Percentiles rank a stretch among this genome's conserved stretches.
Conservation (phyloP, 1,140 invertebrate species). For the Apis florea region DNA sequence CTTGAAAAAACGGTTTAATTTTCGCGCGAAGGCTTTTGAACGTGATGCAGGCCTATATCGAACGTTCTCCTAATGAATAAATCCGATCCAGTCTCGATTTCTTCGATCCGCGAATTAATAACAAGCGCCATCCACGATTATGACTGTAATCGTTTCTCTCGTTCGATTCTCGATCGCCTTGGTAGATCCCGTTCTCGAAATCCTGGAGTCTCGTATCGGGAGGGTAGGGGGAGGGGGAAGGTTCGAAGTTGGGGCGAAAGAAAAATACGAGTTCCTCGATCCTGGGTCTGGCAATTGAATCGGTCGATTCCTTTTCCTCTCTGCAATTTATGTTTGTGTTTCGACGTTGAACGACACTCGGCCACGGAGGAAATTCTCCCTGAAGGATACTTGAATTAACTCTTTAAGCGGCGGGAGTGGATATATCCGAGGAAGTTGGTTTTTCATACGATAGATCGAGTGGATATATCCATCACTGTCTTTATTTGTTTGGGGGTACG, state of each 20-base stretch:
- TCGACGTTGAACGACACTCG: slow-evolving; percentile 29
- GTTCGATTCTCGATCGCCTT: background rate
- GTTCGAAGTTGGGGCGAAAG: background rate
- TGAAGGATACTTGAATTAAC: slow-evolving; percentile 36
- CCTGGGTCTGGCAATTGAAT: background rate
- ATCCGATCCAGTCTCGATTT: background rate
- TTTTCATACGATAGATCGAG: slow-evolving; percentile 31
- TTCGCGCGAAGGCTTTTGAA: background rate
- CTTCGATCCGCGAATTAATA: background rate
- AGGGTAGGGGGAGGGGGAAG: background rate
- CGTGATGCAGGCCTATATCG: too few relatives aligned
- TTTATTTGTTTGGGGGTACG: slow-evolving; percentile 17
- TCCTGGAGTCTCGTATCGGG: background rate
- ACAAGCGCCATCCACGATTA: too few relatives aligned
- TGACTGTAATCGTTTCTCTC: too few relatives aligned
- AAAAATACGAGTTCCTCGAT: background rate
- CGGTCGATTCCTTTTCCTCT: background rate
- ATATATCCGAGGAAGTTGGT: slow-evolving; percentile 24
- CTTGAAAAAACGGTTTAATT: background rate
- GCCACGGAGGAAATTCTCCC: slow-evolving; percentile 34
- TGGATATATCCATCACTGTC: slow-evolving; percentile 31
- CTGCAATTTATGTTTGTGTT: slow-evolving; percentile 31
- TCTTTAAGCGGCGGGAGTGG: slow-evolving; percentile 24
- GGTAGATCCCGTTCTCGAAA: background rate
- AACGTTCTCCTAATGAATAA: background rate